Conservation (phyloP, 2,888 invertebrate genomes). For the Latrodectus elegans region DNA sequence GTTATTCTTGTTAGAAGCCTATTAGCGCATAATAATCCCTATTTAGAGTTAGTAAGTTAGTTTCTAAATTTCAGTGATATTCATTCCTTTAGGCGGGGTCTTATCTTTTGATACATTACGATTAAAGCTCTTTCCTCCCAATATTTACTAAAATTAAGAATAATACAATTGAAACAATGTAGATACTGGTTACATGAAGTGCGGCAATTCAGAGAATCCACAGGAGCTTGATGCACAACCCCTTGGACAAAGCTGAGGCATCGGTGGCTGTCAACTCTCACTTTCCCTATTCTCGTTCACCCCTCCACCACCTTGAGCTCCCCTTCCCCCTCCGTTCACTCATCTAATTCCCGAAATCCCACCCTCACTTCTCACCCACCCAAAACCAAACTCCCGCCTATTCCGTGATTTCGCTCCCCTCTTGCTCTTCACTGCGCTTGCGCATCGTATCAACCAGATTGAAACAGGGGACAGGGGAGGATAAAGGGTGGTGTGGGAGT, state of each 20-base stretch:
- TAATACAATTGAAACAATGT: too few relatives aligned
- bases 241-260: conserved; percentile 24
- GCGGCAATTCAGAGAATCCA: neutral
- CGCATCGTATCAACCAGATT: neutral
- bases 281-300: conserved; percentile 38
- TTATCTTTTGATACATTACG: too few relatives aligned
- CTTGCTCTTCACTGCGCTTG: conserved; percentile 19
- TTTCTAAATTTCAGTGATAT: too few relatives aligned
- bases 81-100: too few relatives aligned
- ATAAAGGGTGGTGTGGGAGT: neutral
- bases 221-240: conserved; percentile 21
- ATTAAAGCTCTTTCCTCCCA: too few relatives aligned
- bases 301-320: conserved; percentile 41
- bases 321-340: conserved; percentile 28
- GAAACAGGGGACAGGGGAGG: neutral
- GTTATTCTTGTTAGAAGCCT: too few relatives aligned
- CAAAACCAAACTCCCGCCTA: conserved; percentile 42
- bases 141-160: too few relatives aligned
- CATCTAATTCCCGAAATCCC: conserved; percentile 58
- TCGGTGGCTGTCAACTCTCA: conserved; percentile 58
- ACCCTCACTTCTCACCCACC: conserved; percentile 33
- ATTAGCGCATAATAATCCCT: too few relatives aligned
- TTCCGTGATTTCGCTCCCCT: conserved; percentile 28
- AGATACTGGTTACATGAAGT: too few relatives aligned
- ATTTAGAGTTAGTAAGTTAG: too few relatives aligned